Evolutionary conservation across 2,113 vertebrate species (phyloP).

Genomic region (Colinus virginianus): DNA sequence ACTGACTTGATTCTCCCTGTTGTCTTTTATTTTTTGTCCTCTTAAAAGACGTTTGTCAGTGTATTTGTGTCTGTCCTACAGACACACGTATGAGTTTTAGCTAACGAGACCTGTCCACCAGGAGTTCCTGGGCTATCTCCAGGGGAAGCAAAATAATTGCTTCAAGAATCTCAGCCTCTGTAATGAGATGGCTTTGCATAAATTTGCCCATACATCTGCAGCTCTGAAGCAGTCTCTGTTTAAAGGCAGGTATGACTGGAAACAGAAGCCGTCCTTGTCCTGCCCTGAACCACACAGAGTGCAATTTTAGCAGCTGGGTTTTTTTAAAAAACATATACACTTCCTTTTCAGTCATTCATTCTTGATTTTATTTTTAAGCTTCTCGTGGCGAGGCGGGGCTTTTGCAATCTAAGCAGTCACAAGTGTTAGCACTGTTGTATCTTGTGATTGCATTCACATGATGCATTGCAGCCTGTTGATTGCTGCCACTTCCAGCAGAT

Average conservation of each 20-base stretch:
- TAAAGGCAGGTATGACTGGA: neutral
- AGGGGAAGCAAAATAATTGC: neutral
- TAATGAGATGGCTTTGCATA: neutral
- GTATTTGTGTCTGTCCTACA: neutral
- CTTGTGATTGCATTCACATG: neutral
- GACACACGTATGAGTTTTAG: neutral
- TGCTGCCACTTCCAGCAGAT: neutral
- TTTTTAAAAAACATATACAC: neutral
- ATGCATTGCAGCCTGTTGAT: neutral
- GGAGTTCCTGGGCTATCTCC: neutral
- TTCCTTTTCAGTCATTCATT: conserved; percentile 14
- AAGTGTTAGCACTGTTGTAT: neutral
- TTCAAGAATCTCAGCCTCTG: neutral
- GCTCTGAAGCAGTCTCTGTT: neutral
- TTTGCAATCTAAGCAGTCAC: neutral
- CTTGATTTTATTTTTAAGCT: neutral
- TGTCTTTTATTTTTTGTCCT: neutral
- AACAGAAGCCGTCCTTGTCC: conserved; percentile 9
- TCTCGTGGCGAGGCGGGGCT: neutral
- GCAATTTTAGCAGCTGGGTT: neutral
- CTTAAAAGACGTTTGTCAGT: neutral
- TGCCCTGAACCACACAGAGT: neutral
- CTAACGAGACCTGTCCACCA: neutral
- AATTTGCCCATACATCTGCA: neutral
- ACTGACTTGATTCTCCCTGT: neutral